Evolutionary conservation across 2,113 vertebrate species (phyloP).

Genomic region (Leucoraja erinaceus): DNA sequence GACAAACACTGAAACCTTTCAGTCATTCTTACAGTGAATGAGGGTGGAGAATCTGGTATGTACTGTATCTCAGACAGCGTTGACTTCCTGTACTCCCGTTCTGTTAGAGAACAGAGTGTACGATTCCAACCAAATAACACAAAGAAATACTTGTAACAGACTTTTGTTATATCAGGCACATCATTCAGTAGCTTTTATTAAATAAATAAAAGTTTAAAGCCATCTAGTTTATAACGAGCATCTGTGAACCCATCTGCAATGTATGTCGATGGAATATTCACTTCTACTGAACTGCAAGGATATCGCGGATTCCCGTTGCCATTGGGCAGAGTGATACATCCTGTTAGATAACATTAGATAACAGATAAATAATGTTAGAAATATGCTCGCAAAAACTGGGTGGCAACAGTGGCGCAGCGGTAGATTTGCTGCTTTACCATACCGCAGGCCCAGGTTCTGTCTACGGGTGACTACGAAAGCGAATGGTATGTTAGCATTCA

Average conservation of each 20-base stretch:
- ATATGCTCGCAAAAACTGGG: not conserved
- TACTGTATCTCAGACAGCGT: too few relatives aligned
- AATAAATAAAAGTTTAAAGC: not conserved
- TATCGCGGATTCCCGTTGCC: not conserved
- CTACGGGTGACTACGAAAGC: too few relatives aligned
- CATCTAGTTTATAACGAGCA: not conserved
- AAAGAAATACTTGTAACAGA: not conserved
- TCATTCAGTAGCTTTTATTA: not conserved
- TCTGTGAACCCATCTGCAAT: slow-evolving; percentile 18
- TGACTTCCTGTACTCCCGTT: too few relatives aligned
- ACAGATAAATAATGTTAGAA: not conserved
- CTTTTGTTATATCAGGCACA: not conserved
- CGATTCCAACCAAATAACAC: not conserved
- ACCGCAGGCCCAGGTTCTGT: too few relatives aligned
- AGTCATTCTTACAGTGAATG: too few relatives aligned
- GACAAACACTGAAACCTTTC: too few relatives aligned
- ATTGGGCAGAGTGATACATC: not conserved
- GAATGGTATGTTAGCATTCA: too few relatives aligned
- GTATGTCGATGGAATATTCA: not conserved
- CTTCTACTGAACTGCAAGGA: not conserved
- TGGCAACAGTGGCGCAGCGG: too few relatives aligned
- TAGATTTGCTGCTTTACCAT: too few relatives aligned
- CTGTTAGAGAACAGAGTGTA: not conserved
- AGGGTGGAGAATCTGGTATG: too few relatives aligned
- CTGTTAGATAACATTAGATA: not conserved